Conservation (phyloP, 2,888 invertebrate species). For the Sarcophaga rosellei region DNA sequence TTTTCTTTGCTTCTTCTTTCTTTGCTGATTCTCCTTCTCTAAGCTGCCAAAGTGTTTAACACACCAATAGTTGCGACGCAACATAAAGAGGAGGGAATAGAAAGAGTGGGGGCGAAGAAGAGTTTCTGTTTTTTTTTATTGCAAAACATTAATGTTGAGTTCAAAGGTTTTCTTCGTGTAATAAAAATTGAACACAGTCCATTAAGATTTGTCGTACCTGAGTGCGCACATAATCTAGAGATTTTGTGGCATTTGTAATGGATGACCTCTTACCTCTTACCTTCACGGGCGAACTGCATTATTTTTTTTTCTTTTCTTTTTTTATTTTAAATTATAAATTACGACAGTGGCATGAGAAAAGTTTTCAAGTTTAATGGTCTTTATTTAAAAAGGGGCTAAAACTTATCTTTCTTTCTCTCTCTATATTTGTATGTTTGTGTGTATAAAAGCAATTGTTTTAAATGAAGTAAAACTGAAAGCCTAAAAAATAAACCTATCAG, state of each 20-base stretch:
- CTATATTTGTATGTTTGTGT: too few relatives aligned
- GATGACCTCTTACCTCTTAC: conserved; percentile 54
- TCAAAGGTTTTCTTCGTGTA: conserved; percentile 69
- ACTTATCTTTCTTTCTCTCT: too few relatives aligned
- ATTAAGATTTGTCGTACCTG: conserved; percentile 77
- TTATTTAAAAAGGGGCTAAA: too few relatives aligned
- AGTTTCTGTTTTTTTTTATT: conserved; percentile 16
- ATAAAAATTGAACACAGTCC: conserved; percentile 76
- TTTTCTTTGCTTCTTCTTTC: conserved; percentile 30
- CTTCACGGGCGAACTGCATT: conserved; percentile 47
- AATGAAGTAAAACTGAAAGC: too few relatives aligned
- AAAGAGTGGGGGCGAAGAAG: neutral
- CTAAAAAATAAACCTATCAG: too few relatives aligned
- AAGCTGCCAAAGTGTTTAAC: too few relatives aligned
- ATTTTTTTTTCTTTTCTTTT: neutral
- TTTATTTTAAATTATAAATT: too few relatives aligned
- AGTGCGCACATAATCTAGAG: conserved; percentile 72
- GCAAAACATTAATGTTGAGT: conserved; percentile 66
- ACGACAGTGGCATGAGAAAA: too few relatives aligned
- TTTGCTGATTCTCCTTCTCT: neutral
- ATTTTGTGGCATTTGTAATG: conserved; percentile 65
- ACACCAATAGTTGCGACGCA: neutral
- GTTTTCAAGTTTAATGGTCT: too few relatives aligned
- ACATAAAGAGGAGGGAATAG: neutral
- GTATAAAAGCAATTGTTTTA: too few relatives aligned